Conservation (phyloP, 1,140 invertebrate species). For the Venturia canescens region DNA sequence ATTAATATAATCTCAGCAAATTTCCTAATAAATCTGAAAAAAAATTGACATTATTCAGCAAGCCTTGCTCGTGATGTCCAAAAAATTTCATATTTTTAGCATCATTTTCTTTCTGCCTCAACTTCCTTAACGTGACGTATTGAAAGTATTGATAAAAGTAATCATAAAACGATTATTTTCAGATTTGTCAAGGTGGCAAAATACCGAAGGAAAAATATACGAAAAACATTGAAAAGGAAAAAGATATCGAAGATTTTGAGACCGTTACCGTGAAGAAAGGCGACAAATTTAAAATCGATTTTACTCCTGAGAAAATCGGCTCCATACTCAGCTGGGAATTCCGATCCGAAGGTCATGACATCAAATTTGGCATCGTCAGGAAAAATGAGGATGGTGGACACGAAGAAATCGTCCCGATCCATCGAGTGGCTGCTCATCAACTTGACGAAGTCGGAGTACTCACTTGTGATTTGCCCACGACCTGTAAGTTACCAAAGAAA, state of each 20-base stretch:
- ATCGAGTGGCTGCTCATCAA: slow-evolving; percentile 86
- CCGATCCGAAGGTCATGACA: slow-evolving; percentile 90
- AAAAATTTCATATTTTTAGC: no score
- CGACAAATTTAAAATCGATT: slow-evolving; percentile 83
- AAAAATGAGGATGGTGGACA: slow-evolving; percentile 81
- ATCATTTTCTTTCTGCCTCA: no score
- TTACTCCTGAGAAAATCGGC: slow-evolving; percentile 80
- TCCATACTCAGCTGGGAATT: slow-evolving; percentile 92
- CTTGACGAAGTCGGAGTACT: slow-evolving; percentile 88
- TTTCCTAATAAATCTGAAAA: no score
- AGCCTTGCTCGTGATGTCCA: no score
- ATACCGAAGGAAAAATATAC: slow-evolving; percentile 85
- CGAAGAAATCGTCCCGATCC: slow-evolving; percentile 81
- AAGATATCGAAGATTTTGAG: slow-evolving; percentile 80
- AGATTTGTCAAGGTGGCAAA: slow-evolving; percentile 87
- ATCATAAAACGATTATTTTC: slow-evolving; percentile 56
- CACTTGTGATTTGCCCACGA: slow-evolving; percentile 85
- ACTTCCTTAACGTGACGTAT: no score
- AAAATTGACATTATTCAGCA: no score
- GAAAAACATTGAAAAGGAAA: slow-evolving; percentile 78
- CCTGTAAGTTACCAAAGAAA: slow-evolving; percentile 81
- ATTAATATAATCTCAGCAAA: no score
- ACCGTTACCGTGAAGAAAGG: slow-evolving; percentile 85
- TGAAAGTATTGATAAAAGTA: slow-evolving; percentile 31
- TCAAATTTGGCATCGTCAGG: slow-evolving; percentile 88